phyloP scores from a whole-genome alignment of 1,140 invertebrate genomes.

The Atta cephalotes region DNA sequence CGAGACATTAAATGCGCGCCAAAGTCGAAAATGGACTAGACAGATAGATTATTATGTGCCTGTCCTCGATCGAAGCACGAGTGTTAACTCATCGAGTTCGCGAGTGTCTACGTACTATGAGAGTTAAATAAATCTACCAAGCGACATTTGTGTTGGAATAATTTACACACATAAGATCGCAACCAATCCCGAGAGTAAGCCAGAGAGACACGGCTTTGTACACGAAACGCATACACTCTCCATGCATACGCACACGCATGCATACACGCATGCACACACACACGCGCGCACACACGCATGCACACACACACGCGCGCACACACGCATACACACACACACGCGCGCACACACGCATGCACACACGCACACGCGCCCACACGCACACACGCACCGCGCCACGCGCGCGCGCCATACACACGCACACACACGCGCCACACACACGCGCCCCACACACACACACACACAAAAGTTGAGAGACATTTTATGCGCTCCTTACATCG shows the following conservation, averaged over 20 bases:
- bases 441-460: too few species aligned
- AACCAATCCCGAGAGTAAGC: conserved; percentile 71
- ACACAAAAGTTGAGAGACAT: conserved; percentile 65
- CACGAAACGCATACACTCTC: conserved; percentile 67
- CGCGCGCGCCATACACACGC: too few species aligned
- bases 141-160: conserved; percentile 60
- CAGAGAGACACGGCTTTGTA: conserved; percentile 70
- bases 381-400: too few species aligned
- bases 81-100: conserved; percentile 63
- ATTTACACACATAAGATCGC: conserved; percentile 69
- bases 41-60: not conserved
- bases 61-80: conserved; percentile 47
- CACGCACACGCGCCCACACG: too few species aligned
- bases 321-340: too few species aligned
- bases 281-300: too few species aligned
- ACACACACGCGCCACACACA: too few species aligned
- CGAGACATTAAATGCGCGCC: not conserved
- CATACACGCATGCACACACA: too few species aligned
- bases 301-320: too few species aligned
- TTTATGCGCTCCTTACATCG: conserved; percentile 78
- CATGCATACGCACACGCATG: too few species aligned
- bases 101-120: conserved; percentile 2
- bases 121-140: conserved; percentile 43
- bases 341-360: too few species aligned
- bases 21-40: not conserved